These are phyloP conservation scores for Lepidonotus clava DNA, from an alignment of 2,888 invertebrate genomes.

Conservation along the genomic window DNA sequence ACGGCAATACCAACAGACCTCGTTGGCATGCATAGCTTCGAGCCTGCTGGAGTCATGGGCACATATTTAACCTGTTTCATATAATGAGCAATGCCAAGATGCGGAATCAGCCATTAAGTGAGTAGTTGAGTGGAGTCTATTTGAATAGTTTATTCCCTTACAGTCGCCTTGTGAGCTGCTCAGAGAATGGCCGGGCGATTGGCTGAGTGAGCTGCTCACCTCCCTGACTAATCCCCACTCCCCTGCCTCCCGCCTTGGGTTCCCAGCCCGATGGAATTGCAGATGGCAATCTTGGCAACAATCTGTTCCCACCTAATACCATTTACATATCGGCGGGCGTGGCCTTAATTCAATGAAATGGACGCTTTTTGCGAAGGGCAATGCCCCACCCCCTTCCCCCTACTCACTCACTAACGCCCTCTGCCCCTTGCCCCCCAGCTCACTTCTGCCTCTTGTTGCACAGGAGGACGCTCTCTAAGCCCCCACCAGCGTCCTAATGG, in stretches of 20 bases:
- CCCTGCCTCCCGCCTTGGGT: background rate
- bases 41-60: no score
- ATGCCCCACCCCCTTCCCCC: background rate
- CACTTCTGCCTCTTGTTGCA: background rate
- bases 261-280: conserved; percentile 44
- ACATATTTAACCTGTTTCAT: no score
- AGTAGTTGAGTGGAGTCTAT: no score
- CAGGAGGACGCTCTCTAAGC: background rate
- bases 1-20: no score
- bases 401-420: background rate
- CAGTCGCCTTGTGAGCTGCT: no score
- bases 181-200: background rate
- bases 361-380: conserved; percentile 9
- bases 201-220: background rate
- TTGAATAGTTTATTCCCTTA: no score
- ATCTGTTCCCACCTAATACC: conserved; percentile 46
- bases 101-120: no score
- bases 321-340: conserved; percentile 40
- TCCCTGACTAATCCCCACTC: background rate
- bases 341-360: conserved; percentile 45
- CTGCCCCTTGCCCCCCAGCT: background rate
- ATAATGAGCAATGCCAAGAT: no score
- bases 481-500: background rate
- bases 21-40: no score
- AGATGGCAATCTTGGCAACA: conserved; percentile 51